Conservation (phyloP, 2,797 vertebrate genomes). For the Leucoraja ocellata region DNA sequence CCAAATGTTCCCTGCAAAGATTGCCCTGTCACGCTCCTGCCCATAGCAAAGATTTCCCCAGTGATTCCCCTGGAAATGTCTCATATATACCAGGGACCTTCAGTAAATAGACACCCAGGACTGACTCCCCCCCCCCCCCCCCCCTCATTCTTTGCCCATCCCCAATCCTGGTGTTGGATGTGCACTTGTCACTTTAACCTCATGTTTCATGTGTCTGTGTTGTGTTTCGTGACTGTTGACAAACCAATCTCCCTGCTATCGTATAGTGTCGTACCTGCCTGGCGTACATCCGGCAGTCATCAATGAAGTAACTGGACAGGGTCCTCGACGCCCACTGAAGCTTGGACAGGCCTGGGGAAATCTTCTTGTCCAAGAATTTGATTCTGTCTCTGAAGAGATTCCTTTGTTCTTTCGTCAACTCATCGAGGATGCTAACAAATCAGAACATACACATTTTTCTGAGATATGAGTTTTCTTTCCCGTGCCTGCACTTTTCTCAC, state of each 20-base stretch:
- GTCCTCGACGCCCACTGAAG: constrained; percentile 70
- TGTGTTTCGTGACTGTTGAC: no score
- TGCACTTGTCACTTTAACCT: no score
- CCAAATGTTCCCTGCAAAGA: no score
- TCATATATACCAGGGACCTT: no score
- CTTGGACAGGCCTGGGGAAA: constrained; percentile 72
- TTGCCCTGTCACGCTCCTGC: neutral
- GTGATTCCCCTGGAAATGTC: no score
- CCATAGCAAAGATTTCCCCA: no score
- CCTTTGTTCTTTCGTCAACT: constrained; percentile 65
- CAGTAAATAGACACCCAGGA: no score
- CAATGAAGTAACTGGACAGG: constrained; percentile 62
- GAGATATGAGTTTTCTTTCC: neutral
- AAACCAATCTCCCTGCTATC: no score
- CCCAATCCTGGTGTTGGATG: no score
- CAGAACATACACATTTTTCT: neutral
- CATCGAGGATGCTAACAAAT: constrained; percentile 61
- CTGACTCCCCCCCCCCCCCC: no score
- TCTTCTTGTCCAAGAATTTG: constrained; percentile 67
- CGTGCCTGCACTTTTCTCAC: neutral
- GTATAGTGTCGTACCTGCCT: constrained; percentile 62
- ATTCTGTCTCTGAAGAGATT: constrained; percentile 70
- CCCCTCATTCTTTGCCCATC: no score
- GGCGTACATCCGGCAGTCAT: constrained; percentile 66
- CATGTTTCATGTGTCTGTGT: no score